Percentiles rank a stretch among this genome's conserved stretches.
phyloP scores from a whole-genome alignment of 2,113 vertebrate species.

The Tympanuchus pallidicinctus region DNA sequence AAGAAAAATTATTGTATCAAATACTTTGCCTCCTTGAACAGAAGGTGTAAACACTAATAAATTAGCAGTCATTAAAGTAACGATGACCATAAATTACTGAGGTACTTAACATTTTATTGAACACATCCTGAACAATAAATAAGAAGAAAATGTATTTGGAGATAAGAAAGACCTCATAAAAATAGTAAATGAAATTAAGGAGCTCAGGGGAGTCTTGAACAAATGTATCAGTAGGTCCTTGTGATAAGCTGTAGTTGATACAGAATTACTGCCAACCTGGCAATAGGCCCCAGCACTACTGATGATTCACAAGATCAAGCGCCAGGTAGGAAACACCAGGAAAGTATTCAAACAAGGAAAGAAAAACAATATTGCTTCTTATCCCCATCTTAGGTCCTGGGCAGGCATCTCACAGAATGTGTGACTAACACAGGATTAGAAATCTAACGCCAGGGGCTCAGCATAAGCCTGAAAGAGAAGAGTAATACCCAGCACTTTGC shows the following conservation, averaged over 20 bases:
- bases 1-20: neutral
- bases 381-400: neutral
- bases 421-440: neutral
- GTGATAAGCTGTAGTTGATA: neutral
- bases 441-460: neutral
- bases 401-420: neutral
- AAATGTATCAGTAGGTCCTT: neutral
- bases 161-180: constrained; percentile 27
- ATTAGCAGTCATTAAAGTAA: constrained; percentile 23
- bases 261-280: neutral
- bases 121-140: neutral
- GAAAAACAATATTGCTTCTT: neutral
- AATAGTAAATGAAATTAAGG: neutral
- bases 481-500: neutral
- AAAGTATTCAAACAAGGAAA: neutral
- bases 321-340: neutral
- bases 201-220: neutral
- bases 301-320: neutral
- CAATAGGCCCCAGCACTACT: neutral
- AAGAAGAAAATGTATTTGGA: neutral
- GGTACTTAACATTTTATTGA: constrained; percentile 16
- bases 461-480: neutral
- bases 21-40: neutral
- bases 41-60: constrained; percentile 43
- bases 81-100: constrained; percentile 9